phyloP scores from a whole-genome alignment of 2,797 vertebrate genomes.

The Aeoliscus strigatus region DNA sequence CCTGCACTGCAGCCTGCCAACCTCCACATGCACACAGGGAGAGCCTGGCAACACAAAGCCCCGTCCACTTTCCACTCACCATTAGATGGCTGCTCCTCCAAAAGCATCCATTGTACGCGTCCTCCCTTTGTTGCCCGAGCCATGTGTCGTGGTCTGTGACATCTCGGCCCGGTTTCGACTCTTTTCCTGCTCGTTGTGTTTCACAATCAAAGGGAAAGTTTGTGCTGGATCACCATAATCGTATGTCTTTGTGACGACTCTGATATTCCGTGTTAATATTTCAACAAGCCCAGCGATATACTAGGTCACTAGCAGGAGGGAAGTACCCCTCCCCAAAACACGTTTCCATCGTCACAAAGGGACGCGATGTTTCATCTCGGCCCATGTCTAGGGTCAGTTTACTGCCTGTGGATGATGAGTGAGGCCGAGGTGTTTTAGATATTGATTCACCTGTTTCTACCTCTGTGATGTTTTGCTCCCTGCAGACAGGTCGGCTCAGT shows the following conservation, averaged over 20 bases:
- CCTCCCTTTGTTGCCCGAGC: too few species aligned
- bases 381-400: too few species aligned
- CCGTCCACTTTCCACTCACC: too few species aligned
- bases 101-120: too few species aligned
- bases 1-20: slow-evolving; percentile 68
- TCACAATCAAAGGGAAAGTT: not conserved
- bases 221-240: not conserved
- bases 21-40: slow-evolving; percentile 39
- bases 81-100: too few species aligned
- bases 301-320: slow-evolving; percentile 19
- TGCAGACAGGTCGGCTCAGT: slow-evolving; percentile 50
- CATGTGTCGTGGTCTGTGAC: too few species aligned
- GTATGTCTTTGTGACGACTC: too few species aligned
- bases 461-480: slow-evolving; percentile 54
- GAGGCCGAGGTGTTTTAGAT: slow-evolving; percentile 39
- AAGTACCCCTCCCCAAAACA: too few species aligned
- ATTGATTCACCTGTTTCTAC: slow-evolving; percentile 67
- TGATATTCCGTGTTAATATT: slow-evolving; percentile 27
- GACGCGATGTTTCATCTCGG: too few species aligned
- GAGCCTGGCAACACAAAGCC: slow-evolving; percentile 30
- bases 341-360: too few species aligned
- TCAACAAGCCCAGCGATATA: slow-evolving; percentile 27
- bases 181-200: too few species aligned
- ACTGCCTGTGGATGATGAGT: slow-evolving; percentile 7
- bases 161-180: too few species aligned